phyloP scores from a whole-genome alignment of 2,888 invertebrate genomes.

The Nomada fucata region DNA sequence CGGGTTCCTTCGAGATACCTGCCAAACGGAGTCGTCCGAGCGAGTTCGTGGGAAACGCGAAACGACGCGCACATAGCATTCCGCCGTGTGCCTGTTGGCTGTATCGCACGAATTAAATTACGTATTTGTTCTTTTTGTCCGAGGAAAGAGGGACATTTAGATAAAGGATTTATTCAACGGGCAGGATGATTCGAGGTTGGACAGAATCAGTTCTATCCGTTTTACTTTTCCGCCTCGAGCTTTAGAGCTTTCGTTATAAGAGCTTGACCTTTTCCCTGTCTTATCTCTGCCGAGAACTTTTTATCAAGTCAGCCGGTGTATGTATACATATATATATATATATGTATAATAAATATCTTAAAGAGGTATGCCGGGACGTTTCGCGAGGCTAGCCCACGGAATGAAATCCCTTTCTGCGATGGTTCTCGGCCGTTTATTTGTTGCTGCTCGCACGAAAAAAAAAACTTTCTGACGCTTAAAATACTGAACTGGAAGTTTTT shows the following conservation, averaged over 20 bases:
- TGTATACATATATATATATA: background rate
- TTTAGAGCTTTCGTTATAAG: background rate
- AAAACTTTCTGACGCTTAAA: too few species aligned
- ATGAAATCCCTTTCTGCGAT: too few species aligned
- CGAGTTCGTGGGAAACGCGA: background rate
- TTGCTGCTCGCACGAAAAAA: too few species aligned
- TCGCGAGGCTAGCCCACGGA: too few species aligned
- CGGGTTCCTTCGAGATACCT: background rate
- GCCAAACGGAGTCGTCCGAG: background rate
- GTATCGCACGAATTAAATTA: too few species aligned
- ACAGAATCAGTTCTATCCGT: background rate
- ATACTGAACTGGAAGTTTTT: background rate
- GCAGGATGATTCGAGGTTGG: background rate
- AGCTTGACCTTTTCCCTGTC: slow-evolving; percentile 1
- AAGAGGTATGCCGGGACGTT: background rate
- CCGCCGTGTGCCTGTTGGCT: background rate
- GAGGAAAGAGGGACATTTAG: background rate
- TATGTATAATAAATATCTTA: too few species aligned
- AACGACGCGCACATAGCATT: background rate
- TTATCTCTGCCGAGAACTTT: background rate
- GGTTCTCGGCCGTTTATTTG: too few species aligned
- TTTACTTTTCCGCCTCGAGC: background rate
- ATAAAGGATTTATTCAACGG: background rate
- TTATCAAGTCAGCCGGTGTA: background rate
- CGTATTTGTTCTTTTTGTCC: background rate